phyloP scores from a whole-genome alignment of 2,797 vertebrate species.

The Cossypha caffra region DNA sequence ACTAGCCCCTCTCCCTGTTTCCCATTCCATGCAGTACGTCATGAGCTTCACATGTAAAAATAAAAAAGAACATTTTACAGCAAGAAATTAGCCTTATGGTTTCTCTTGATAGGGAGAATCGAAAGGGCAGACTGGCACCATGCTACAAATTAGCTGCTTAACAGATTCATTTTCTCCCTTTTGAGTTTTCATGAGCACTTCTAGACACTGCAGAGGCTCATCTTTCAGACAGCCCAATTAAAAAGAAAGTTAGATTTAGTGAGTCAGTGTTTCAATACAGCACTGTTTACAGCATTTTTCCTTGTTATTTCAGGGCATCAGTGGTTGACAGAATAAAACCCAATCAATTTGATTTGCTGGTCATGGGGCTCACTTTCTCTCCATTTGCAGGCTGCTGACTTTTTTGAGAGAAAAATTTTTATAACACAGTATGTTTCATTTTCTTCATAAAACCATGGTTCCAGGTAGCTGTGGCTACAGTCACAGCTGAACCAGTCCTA shows the following conservation, averaged over 20 bases:
- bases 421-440: not conserved
- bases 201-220: not conserved
- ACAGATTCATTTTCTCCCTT: not conserved
- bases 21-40: not conserved
- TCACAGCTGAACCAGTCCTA: not conserved
- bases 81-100: not conserved
- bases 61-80: not conserved
- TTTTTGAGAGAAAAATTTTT: not conserved
- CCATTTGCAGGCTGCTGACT: not conserved
- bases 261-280: not conserved
- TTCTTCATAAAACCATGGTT: not conserved
- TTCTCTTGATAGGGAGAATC: not conserved
- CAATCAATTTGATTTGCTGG: not conserved
- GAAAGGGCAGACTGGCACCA: not conserved
- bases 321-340: not conserved
- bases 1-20: not conserved
- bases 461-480: not conserved
- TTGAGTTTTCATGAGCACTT: not conserved
- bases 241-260: not conserved
- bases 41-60: not conserved
- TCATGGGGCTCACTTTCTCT: not conserved
- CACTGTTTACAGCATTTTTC: not conserved
- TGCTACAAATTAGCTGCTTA: not conserved
- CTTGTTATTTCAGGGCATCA: slow-evolving; percentile 15
- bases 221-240: slow-evolving; percentile 10